Conservation (phyloP, 1,140 invertebrate genomes). For the Coenobita brevimanus region DNA sequence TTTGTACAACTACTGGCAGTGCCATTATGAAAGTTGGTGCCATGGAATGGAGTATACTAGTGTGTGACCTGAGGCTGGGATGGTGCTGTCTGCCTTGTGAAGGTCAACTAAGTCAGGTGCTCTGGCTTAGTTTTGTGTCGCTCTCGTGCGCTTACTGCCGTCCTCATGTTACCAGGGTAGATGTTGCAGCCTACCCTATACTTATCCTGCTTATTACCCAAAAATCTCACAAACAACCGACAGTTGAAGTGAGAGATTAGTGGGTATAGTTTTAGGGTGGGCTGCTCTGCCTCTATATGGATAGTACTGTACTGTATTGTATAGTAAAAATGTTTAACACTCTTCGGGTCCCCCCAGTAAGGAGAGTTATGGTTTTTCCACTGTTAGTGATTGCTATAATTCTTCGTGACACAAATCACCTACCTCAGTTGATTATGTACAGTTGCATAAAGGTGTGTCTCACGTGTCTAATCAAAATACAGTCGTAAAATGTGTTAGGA, state of each 20-base stretch:
- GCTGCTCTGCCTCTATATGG: not conserved
- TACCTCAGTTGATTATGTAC: constrained; percentile 65
- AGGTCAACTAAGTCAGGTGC: too few relatives aligned
- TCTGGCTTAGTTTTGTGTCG: not conserved
- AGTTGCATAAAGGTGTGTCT: constrained; percentile 51
- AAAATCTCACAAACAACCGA: too few relatives aligned
- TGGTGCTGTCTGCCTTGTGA: too few relatives aligned
- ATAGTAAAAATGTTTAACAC: not conserved
- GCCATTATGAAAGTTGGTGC: too few relatives aligned
- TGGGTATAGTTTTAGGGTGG: not conserved
- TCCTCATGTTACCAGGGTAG: constrained; percentile 31
- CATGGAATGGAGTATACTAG: too few relatives aligned
- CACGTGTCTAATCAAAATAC: too few relatives aligned
- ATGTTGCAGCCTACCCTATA: not conserved
- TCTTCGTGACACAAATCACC: constrained; percentile 63
- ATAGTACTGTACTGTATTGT: not conserved
- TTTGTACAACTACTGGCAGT: too few relatives aligned
- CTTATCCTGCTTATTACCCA: too few relatives aligned
- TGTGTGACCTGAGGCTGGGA: too few relatives aligned
- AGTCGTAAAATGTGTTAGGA: too few relatives aligned
- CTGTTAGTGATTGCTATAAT: constrained; percentile 36
- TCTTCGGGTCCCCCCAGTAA: not conserved
- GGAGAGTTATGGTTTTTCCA: constrained; percentile 31
- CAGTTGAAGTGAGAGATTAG: too few relatives aligned
- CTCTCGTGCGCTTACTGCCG: constrained; percentile 51